Evolutionary conservation across 2,888 invertebrate species (phyloP), one percentile per base, ranked within the genome.

Genomic region (Drosophila suboccidentalis): DNA sequence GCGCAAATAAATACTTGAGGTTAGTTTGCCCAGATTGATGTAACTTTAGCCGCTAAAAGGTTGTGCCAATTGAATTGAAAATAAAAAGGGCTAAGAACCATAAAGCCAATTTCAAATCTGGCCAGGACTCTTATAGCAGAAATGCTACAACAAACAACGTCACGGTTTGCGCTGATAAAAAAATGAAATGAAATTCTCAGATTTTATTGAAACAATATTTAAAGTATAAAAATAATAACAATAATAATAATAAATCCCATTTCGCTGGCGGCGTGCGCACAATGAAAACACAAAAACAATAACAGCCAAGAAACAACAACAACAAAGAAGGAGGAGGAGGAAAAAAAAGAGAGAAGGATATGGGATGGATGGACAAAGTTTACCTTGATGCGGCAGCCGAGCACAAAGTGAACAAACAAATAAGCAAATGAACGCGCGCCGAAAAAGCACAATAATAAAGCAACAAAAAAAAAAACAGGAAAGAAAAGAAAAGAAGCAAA

Each of bases 211-310:
- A 82, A 89, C 78, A 89, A 87, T 88, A 82, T 87, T 89, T 82
- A 86, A 87, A 83, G 79, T 73, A 82, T 72, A 81, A 75, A 11
- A 17, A 22, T 19, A 44, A 44, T 22, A 74, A 74, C 62, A 73
- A 87, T 88, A 85, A 85, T 76, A 89, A 87, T 81, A 87, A 89
- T 19, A n/a, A n/a, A 89, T 85, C 86, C 75, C 77, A 78, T 86
- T 82, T 75, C 62, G 90, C 90, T 71, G 68, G 76, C 80, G 75
- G 82, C 81, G 60, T 19, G 83, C 34, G 83, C 73, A 61, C 75
- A 85, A 81, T 46, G 65, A 81, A 82, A 90, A 90, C 80, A 90
- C 80, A 82, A 81, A 62, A 83, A 70, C 73, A 75, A 49, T 29
- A 49, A 47, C 43, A 44, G 36, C 43, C 54, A 64, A 51, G 66